Evolutionary conservation across 2,797 vertebrate species (phyloP), one percentile per base, ranked within the genome.

Genomic region (Pyrocephalus nanus): DNA sequence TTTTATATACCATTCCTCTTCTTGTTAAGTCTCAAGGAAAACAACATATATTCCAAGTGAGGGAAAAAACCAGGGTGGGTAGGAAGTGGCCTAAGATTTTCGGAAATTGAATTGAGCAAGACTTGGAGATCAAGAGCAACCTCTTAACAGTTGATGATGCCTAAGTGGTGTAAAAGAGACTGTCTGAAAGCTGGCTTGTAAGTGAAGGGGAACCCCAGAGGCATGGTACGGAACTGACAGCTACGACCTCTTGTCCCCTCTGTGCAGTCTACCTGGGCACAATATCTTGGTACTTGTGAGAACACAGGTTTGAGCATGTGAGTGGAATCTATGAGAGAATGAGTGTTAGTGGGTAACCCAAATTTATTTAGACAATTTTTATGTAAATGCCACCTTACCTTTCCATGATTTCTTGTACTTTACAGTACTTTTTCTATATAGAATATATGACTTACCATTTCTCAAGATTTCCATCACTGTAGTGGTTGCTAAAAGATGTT

Each of bases 221-320:
- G 27, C 12, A 10, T 18, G 11, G 32, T 51, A 55, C 0, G 0
- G 27, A 19, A 58, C 61, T 0, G 4, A 40, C 30, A 75, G 19
- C 69, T 42, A 19, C 11, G 5, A 17, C 43, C 20, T 48, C 7
- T 19, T 36, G 7, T 58, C 29, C 22, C 36, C 26, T 51, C 15
- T 75, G 30, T 66, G 61, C 29, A 54, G 34, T 29, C 42, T 40
- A 8, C 26, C 45, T 50, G 51, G 29, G 19, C 30, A 47, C 9
- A 11, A 48, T 32, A 9, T 78, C 26, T 69, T 53, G 20, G 14
- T 69, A 34, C 17, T 75, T 75, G 30, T 80, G 53, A 55, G n/a
- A 88, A 23, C n/a, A 9, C 26, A 55, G 42, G 8, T 47, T 55
- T 61, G 43, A 70, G 22, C 32, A 45, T n/a, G 38, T 84, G 14